Evolutionary conservation across 1,140 invertebrate genomes (phyloP), one percentile per base, ranked within the genome.

Genomic region (Hyles euphorbiae): DNA sequence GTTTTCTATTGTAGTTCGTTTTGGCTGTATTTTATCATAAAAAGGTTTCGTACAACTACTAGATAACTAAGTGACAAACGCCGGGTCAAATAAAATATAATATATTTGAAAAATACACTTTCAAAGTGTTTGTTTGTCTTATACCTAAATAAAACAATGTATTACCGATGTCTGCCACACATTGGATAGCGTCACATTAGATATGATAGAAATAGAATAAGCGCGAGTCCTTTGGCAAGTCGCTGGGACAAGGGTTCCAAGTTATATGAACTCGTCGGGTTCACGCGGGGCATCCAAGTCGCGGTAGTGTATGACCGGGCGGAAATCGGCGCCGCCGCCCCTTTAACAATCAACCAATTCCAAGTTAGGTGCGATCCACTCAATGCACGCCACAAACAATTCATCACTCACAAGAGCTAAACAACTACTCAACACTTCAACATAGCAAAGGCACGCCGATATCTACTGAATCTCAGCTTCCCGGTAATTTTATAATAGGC

Each of bases 271-370:
- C 87, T 95, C 94, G 78, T 96, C 95, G 63, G 94, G 94, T 88
- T 97, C 96, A 87, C 94, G 92, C 55, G 96, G 96, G 55, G 96
- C 96, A 89, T 97, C 96, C 88, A 97, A 92, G 90, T 98, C 96
- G 80, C 96, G 91, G 90, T 98, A 98, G 89, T 96, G 95, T 77
- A 97, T 96, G 70, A 96, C 93, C 69, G 95, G 94, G 83, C 95
- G 92, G 88, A 94, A 95, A 79, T 96, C 95, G 71, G 91, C 92
- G 73, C 91, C 92, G 76, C 92, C 92, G 84, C 93, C 91, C 82
- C 93, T 94, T 92, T 74, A 91, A 91, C 82, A 89, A 87, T 66
- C 60, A 83, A 81, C 56, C 64, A 69, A 9, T 52, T 56, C 67
- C 65, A 49, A 51, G 53, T 74, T 72, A 74, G 57, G 36, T 62